Base-by-base conservation (phyloP, 2,797 vertebrate species). In the Sciurus carolinensis region DNA sequence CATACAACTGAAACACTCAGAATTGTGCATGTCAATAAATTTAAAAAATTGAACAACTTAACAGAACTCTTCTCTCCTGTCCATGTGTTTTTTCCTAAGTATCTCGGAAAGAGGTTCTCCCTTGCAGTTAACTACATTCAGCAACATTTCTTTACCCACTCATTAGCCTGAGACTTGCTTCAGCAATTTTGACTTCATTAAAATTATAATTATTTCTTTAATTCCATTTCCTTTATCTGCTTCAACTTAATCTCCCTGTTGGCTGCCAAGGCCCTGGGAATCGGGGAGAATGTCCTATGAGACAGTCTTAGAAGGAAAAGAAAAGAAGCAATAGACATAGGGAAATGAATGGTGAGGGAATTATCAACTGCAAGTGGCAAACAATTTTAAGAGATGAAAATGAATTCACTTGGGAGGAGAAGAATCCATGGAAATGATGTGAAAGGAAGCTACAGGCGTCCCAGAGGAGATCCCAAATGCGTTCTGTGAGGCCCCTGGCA, bases 131-230 rank as follows among this genome's bases (percentile, higher is more conserved):
- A 86, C 77, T 47, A 33, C 39, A 52, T 47, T 50, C 81, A 47
- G 77, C 3, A 36, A 87, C 75, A 79, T 62, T 76, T 81, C 83
- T 90, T 26, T 30, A 47, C 69, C 47, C 13, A 3, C 26, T 87
- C 81, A 80, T 91, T 91, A 97, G 87, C 76, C 80, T 54, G 59
- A 57, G 76, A 81, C 50, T 76, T 85, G 92, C 91, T 94, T 90
- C 76, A 54, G 93, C 69, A 83, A 83, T 85, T 96, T 52, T 39
- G 64, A 93, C 92, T 97, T 95, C 86, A 85, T 97, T 97, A 87
- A 95, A 94, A 95, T 97, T 82, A 94, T 52, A 72, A 94, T 90
- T 85, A 95, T 95, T 82, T 77, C 81, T 88, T 94, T 82, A 81
- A 94, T 95, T 87, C 84, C 47, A 67, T 83, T 96, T 92, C 64